Conservation (phyloP, 2,797 vertebrate species). For the Lacerta agilis region DNA sequence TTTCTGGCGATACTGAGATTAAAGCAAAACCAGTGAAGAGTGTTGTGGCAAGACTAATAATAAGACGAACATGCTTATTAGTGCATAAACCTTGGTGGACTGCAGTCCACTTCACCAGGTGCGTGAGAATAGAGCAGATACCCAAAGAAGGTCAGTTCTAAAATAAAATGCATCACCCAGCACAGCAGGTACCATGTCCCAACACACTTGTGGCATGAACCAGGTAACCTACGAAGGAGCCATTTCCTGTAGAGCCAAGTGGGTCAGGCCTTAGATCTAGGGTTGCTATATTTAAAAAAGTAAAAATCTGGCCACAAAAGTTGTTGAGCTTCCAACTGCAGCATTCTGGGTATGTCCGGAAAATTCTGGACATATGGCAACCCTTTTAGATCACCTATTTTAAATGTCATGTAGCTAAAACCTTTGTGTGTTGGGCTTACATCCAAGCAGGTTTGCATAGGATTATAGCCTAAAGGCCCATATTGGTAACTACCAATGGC, state of each 20-base stretch:
- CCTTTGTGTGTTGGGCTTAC: not conserved
- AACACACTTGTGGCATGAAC: not conserved
- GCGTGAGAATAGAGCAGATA: not conserved
- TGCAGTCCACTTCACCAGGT: not conserved
- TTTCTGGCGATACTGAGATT: conserved; percentile 73
- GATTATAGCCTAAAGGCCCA: not conserved
- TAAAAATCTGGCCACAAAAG: too few species aligned
- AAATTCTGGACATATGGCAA: too few species aligned
- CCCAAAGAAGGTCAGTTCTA: not conserved
- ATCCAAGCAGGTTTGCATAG: not conserved
- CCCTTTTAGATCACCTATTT: not conserved
- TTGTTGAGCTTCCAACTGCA: too few species aligned
- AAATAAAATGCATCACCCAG: not conserved
- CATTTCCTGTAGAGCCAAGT: not conserved
- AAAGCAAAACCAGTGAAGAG: not conserved
- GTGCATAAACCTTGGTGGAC: not conserved
- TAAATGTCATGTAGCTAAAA: not conserved
- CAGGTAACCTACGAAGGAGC: not conserved
- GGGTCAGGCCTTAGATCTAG: not conserved
- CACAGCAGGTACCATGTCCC: not conserved
- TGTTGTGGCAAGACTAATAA: not conserved
- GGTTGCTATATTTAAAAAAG: too few species aligned
- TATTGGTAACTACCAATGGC: not conserved
- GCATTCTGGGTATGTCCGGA: too few species aligned
- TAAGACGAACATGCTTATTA: not conserved